Evolutionary conservation across 2,113 vertebrate species (phyloP).

Genomic region (Grammomys surdaster): DNA sequence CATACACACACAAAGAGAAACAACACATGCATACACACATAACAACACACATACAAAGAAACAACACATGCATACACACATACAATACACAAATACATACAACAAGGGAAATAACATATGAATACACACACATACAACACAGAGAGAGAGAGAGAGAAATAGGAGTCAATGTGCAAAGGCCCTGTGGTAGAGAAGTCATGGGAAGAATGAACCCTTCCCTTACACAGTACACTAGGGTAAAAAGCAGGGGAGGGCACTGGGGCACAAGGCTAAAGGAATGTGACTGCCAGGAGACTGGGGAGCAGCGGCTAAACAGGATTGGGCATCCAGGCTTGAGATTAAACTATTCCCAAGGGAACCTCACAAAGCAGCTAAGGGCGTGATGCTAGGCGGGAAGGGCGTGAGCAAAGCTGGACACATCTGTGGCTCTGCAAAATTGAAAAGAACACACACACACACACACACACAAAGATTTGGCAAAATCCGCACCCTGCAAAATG

Average conservation of each 20-base stretch:
- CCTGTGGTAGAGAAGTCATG: background rate
- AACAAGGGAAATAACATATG: too few relatives aligned
- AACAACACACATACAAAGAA: background rate
- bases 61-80: background rate
- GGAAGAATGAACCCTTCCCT: too few relatives aligned
- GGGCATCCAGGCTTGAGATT: background rate
- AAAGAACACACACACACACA: background rate
- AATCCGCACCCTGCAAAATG: background rate
- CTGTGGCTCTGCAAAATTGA: background rate
- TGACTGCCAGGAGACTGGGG: fast-evolving
- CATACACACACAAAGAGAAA: background rate
- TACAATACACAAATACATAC: background rate
- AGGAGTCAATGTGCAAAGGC: background rate
- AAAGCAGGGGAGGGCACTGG: background rate
- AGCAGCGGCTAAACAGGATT: fast-evolving
- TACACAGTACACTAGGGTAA: background rate
- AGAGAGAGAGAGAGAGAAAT: background rate
- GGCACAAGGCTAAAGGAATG: too few relatives aligned
- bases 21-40: background rate
- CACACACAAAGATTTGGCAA: too few relatives aligned
- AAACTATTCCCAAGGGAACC: background rate
- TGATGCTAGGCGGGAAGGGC: too few relatives aligned
- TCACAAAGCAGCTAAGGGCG: background rate
- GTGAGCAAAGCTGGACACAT: background rate
- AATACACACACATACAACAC: background rate